Evolutionary conservation across 2,888 invertebrate genomes (phyloP).

Genomic region (Calliscelio sp.): DNA sequence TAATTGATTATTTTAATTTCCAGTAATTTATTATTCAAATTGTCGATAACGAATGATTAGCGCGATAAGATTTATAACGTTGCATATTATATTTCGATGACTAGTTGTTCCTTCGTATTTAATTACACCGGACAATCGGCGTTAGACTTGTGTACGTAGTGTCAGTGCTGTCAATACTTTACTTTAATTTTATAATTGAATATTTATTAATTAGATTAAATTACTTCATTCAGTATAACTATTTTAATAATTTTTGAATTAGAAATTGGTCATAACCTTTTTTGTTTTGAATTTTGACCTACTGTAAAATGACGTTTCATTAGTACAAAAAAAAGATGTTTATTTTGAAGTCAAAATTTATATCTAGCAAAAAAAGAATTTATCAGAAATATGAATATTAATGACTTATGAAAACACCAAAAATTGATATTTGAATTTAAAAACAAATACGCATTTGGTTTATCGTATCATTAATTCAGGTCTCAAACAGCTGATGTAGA

Average conservation of each 20-base stretch:
- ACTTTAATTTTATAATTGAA: too few species aligned
- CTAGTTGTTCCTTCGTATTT: conserved; percentile 29
- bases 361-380: background rate
- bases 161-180: background rate
- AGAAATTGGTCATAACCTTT: too few species aligned
- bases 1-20: background rate
- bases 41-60: background rate
- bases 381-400: conserved; percentile 7
- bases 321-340: too few species aligned
- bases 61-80: conserved; percentile 14
- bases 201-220: too few species aligned
- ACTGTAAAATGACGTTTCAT: too few species aligned
- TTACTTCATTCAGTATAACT: too few species aligned
- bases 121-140: conserved; percentile 31
- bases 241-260: too few species aligned
- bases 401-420: background rate
- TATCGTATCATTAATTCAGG: too few species aligned
- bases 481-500: too few species aligned
- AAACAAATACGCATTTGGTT: too few species aligned
- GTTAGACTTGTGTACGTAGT: background rate
- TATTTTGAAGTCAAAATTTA: background rate
- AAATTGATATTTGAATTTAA: conserved; percentile 4
- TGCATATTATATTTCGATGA: conserved; percentile 44
- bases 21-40: background rate
- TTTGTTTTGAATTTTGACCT: too few species aligned